Base-by-base conservation (phyloP, 2,888 invertebrate genomes). In the Trypoxylon attenuatum region DNA sequence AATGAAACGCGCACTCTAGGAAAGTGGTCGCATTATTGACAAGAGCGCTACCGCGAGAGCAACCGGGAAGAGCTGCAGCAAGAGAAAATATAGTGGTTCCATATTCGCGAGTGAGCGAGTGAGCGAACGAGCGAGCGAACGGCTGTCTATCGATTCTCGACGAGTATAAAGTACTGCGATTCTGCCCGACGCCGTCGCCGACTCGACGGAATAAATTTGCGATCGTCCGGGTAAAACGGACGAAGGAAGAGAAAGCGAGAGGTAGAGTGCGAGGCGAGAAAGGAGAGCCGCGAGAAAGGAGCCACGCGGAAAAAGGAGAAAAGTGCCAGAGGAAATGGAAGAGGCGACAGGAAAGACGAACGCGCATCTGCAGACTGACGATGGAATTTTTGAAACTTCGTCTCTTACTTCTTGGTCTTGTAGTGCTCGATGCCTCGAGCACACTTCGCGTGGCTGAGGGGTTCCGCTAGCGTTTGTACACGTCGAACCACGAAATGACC, bases 131-230 rank as follows among this genome's bases (percentile, higher is more conserved):
- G n/a, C 76, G 69, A 64, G 13, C 6, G n/a, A 13, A 10, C 13
- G 72, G 69, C 75, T 75, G 80, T 78, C 80, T 80, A 80, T 80
- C 82, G 82, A 81, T 81, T 82, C 78, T 78, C 79, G 73, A 76
- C 78, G 84, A 82, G 82, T 81, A 83, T 82, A 84, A 84, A 84
- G 83, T 81, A 83, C 78, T 76, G 78, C 78, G 76, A 81, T 81
- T 81, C 79, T 73, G 77, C 74, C 78, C 74, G 77, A 73, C 77
- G 78, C 75, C 78, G 78, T 77, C 80, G 78, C 74, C 79, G 82
- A 78, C 80, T 84, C 82, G 80, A 75, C 79, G 77, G 83, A 84
- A 84, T 84, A 84, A 84, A 84, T 84, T 84, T 82, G 80, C 84
- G 83, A 83, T 82, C 78, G 80, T 77, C 71, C 67, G 74, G 76